Evolutionary conservation across 2,888 invertebrate species (phyloP), one percentile per base, ranked within the genome.

Genomic region (Pyrrhopygopsis socrates): DNA sequence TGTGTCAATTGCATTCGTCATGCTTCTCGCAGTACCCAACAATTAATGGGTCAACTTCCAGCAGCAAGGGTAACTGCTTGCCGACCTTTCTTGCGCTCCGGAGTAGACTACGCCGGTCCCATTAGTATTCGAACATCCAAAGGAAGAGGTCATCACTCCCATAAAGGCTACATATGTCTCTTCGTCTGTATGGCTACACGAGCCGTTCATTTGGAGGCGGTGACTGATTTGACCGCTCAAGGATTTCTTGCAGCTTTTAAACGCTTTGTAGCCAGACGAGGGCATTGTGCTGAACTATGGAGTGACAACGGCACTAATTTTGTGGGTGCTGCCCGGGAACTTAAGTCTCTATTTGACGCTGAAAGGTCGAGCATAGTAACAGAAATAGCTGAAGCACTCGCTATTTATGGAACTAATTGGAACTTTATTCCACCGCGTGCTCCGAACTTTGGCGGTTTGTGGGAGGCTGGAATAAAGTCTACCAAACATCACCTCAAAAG

Each of bases 401-500:
- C 78, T 1, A 74, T 50, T n/a, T 24, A 24, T 13, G 22, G 45
- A 0, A 87, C 81, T 22, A 63, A n/a, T n/a, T 91, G 88, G 90
- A 85, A 90, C 60, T 92, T 88, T 29, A 92, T 91, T 34, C 91
- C 92, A 29, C 88, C 92, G 13, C 84, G 73, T 15, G 73, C 82
- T 30, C 91, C 88, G 24, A 88, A 90, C 58, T 91, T 90, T 71
- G 90, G 90, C 2, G 89, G 92, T 22, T 50, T 92, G 5, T 93
- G 92, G 93, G 93, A 93, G 68, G 87, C 91, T 11, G 91, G 88
- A 5, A 81, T 93, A 3, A 85, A 76, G 15, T 90, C 81, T 6
- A 65, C 73, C 0, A 91, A 91, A 38, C 34, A 67, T 22, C 92
- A 92, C 29, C 27, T 86, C 1, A 83, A 41, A 20, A 50, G 88